These are phyloP conservation scores for Drosophila willistoni DNA, from an alignment of 1,140 invertebrate genomes.

Conservation along the genomic window DNA sequence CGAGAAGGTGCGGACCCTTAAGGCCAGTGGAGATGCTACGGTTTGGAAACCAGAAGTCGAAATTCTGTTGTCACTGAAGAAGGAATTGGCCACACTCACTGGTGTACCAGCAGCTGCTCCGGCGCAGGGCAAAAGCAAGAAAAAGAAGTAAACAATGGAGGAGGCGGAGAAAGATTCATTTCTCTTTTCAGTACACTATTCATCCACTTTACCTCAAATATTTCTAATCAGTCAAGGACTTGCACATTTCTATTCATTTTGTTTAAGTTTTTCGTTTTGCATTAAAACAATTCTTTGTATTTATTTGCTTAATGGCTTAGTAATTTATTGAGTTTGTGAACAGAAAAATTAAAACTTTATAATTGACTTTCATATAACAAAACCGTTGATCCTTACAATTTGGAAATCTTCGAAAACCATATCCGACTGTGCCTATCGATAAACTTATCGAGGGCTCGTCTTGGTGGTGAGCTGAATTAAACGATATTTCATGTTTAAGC, in stretches of 20 bases:
- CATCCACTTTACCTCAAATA: slow-evolving; percentile 35
- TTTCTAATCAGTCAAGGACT: slow-evolving; percentile 47
- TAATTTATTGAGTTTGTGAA: slow-evolving; percentile 77
- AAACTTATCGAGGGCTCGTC: no score
- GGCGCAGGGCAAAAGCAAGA: slow-evolving; percentile 83
- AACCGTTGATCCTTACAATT: neutral
- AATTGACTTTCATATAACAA: slow-evolving; percentile 46
- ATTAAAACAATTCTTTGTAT: slow-evolving; percentile 56
- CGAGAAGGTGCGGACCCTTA: slow-evolving; percentile 89
- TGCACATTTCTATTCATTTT: slow-evolving; percentile 50
- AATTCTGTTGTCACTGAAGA: slow-evolving; percentile 89
- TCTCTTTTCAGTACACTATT: slow-evolving; percentile 32
- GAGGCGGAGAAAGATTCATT: neutral
- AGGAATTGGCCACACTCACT: slow-evolving; percentile 85
- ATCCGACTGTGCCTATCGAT: slow-evolving; percentile 9
- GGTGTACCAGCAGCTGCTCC: slow-evolving; percentile 81
- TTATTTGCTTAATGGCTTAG: slow-evolving; percentile 64
- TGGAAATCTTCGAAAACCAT: neutral
- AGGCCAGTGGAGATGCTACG: slow-evolving; percentile 88
- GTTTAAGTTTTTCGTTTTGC: slow-evolving; percentile 61
- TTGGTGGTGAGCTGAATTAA: neutral
- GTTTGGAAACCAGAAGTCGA: slow-evolving; percentile 91
- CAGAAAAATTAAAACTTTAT: slow-evolving; percentile 38
- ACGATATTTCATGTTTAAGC: neutral
- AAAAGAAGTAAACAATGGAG: slow-evolving; percentile 71